Conservation (phyloP, 1,140 invertebrate genomes). For the Drosophila neocordata region DNA sequence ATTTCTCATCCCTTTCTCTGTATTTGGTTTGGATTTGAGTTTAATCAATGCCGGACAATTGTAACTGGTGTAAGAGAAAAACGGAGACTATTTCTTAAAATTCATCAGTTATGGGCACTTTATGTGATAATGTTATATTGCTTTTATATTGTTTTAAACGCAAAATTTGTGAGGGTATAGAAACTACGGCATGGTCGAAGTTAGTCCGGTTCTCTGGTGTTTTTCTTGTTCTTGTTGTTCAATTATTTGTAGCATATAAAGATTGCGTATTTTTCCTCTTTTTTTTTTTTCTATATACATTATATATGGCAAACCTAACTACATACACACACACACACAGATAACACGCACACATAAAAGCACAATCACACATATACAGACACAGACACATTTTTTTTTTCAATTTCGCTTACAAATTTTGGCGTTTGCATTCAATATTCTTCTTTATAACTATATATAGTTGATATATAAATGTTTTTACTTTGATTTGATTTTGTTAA, state of each 20-base stretch:
- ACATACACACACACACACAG: slow-evolving; percentile 35
- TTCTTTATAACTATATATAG: neutral
- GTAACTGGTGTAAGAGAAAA: too few relatives aligned
- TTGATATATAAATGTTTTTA: slow-evolving; percentile 10
- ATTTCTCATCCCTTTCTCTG: too few relatives aligned
- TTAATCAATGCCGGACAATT: too few relatives aligned
- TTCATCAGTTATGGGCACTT: neutral
- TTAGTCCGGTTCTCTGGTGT: neutral
- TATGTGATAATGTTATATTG: neutral
- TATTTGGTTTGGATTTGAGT: too few relatives aligned
- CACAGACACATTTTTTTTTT: neutral
- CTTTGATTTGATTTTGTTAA: slow-evolving; percentile 5
- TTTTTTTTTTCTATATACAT: slow-evolving; percentile 14
- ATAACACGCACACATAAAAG: slow-evolving; percentile 24
- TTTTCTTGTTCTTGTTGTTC: neutral
- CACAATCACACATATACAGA: slow-evolving; percentile 7
- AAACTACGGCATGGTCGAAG: neutral
- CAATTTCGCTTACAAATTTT: slow-evolving; percentile 40
- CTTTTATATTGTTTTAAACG: neutral
- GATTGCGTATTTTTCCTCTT: neutral
- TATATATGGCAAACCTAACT: slow-evolving; percentile 50
- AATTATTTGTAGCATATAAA: slow-evolving; percentile 21
- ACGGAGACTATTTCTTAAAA: neutral
- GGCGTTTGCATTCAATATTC: slow-evolving; percentile 52
- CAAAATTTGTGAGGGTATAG: neutral